Conservation (phyloP, 2,888 invertebrate species). For the Corbicula japonica region DNA sequence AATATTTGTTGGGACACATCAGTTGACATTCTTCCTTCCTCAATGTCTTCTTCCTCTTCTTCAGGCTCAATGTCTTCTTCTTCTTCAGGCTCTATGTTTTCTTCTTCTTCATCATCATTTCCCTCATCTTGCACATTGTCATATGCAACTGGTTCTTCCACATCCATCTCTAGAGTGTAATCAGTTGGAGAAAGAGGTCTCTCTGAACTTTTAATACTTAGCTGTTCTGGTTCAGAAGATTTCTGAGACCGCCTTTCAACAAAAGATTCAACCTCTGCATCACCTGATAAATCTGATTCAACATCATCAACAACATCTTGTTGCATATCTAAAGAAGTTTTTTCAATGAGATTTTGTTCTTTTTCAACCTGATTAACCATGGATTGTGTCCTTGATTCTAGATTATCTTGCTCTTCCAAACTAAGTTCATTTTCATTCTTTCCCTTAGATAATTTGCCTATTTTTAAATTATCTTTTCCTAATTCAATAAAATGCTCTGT, state of each 20-base stretch:
- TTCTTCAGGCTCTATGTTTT: too few relatives aligned
- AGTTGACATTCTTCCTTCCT: constrained; percentile 77
- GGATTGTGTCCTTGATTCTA: neutral
- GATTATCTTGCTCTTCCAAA: too few relatives aligned
- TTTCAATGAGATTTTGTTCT: too few relatives aligned
- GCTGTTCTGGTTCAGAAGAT: constrained; percentile 48
- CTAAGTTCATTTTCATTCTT: too few relatives aligned
- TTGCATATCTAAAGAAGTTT: too few relatives aligned
- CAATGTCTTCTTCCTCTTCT: constrained; percentile 65
- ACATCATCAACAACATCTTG: constrained; percentile 48
- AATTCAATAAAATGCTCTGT: constrained; percentile 68
- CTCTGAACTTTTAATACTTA: constrained; percentile 65
- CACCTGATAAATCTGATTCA: constrained; percentile 58
- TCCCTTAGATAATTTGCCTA: neutral
- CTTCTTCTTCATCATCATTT: constrained; percentile 50
- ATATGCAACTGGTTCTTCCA: constrained; percentile 71
- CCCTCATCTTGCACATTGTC: constrained; percentile 28
- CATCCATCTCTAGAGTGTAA: constrained; percentile 78
- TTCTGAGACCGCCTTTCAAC: constrained; percentile 29
- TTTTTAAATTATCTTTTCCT: constrained; percentile 29
- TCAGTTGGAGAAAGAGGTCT: constrained; percentile 82
- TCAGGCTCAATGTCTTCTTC: constrained; percentile 50
- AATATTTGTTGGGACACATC: constrained; percentile 84
- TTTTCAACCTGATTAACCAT: too few relatives aligned
- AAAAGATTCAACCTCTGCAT: constrained; percentile 51